Percentiles rank a stretch among this genome's conserved stretches.
These are phyloP conservation scores for Diplodus puntazzo DNA, from an alignment of 2,797 vertebrate genomes.

Conservation along the genomic window DNA sequence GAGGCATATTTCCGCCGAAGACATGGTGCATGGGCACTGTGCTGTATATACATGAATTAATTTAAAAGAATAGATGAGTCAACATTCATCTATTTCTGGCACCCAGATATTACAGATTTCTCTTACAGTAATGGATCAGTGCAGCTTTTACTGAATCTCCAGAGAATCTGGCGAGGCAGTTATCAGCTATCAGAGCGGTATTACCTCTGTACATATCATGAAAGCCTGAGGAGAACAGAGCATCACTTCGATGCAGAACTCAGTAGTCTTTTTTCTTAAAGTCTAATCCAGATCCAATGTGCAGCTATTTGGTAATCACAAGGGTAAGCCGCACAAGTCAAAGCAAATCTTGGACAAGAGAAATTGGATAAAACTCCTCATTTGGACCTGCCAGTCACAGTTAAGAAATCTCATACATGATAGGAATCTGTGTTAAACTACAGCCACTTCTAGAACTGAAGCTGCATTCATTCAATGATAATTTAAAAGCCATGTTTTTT, in stretches of 20 bases:
- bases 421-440: background rate
- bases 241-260: background rate
- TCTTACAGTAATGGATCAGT: slow-evolving; percentile 2
- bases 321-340: background rate
- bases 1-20: slow-evolving; percentile 11
- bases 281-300: background rate
- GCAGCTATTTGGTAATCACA: background rate
- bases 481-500: background rate
- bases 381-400: too few relatives aligned
- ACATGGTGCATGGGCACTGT: background rate
- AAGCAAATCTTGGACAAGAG: background rate
- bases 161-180: too few relatives aligned
- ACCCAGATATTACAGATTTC: background rate
- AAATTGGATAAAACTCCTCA: too few relatives aligned
- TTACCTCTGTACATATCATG: background rate
- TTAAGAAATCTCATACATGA: background rate
- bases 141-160: background rate
- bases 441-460: background rate
- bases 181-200: too few relatives aligned
- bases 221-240: background rate
- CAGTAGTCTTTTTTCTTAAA: background rate
- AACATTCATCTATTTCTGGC: background rate
- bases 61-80: background rate
- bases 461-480: background rate
- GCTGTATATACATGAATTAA: background rate